phyloP scores from a whole-genome alignment of 2,113 vertebrate genomes.

The Chrysochloris asiatica region DNA sequence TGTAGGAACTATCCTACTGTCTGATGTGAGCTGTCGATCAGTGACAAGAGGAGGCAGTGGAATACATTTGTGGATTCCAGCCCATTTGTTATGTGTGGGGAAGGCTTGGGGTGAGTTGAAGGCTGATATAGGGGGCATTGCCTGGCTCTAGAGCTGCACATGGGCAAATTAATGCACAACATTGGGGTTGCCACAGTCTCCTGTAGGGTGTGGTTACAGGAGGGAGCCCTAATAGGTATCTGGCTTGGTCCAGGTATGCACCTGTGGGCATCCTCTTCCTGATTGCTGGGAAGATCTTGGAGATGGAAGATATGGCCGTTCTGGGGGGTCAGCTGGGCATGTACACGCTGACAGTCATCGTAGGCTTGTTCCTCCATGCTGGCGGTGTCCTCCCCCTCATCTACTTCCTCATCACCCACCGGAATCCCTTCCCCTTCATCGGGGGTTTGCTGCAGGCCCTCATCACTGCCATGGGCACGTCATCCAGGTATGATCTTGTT shows the following conservation, averaged over 20 bases:
- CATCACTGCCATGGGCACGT: slow-evolving; percentile 96
- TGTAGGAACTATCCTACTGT: neutral
- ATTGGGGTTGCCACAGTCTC: neutral
- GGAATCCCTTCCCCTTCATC: slow-evolving; percentile 94
- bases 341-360: slow-evolving; percentile 94
- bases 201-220: slow-evolving; percentile 48
- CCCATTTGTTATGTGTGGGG: neutral
- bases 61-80: neutral
- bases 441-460: slow-evolving; percentile 95
- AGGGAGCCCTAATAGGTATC: slow-evolving; percentile 9
- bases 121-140: neutral
- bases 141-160: neutral
- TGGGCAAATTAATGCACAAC: neutral
- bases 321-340: slow-evolving; percentile 96
- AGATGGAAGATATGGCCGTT: slow-evolving; percentile 95
- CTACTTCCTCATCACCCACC: slow-evolving; percentile 94
- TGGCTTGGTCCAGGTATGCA: slow-evolving; percentile 89
- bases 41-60: neutral
- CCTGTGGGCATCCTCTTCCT: slow-evolving; percentile 97
- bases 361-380: slow-evolving; percentile 94
- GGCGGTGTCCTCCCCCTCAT: slow-evolving; percentile 93
- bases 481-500: slow-evolving; percentile 89
- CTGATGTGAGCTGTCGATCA: neutral
- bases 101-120: neutral
- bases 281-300: slow-evolving; percentile 97